These are phyloP conservation scores for Macropus fuliginosus DNA, from an alignment of 2,797 vertebrate genomes.

Conservation along the genomic window DNA sequence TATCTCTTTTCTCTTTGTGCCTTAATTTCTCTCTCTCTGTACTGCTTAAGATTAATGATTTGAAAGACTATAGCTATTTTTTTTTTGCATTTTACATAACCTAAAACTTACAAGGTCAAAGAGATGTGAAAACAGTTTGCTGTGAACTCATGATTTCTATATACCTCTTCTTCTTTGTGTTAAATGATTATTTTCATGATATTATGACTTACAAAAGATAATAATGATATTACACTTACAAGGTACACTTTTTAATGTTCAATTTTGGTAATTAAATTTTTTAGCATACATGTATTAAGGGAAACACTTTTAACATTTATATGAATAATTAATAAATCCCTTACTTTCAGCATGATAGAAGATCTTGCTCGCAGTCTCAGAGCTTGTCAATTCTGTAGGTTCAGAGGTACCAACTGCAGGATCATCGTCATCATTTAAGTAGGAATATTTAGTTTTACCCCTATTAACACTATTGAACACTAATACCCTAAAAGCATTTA, in stretches of 20 bases:
- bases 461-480: background rate
- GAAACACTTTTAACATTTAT: background rate
- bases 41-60: background rate
- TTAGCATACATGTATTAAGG: background rate
- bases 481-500: background rate
- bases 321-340: background rate
- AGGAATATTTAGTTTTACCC: slow-evolving; percentile 5
- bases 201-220: background rate
- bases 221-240: background rate
- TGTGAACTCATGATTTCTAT: background rate
- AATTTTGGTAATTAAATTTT: background rate
- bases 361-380: slow-evolving; percentile 42
- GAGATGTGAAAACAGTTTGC: background rate
- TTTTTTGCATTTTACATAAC: background rate
- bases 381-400: slow-evolving; percentile 8
- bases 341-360: background rate
- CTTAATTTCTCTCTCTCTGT: background rate
- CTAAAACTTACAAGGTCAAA: background rate
- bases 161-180: background rate
- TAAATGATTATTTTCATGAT: background rate
- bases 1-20: background rate
- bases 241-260: background rate
- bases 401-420: slow-evolving; percentile 14
- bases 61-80: background rate
- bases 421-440: background rate